Conservation (phyloP, 2,113 vertebrate species). For the Dermatemys mawii region DNA sequence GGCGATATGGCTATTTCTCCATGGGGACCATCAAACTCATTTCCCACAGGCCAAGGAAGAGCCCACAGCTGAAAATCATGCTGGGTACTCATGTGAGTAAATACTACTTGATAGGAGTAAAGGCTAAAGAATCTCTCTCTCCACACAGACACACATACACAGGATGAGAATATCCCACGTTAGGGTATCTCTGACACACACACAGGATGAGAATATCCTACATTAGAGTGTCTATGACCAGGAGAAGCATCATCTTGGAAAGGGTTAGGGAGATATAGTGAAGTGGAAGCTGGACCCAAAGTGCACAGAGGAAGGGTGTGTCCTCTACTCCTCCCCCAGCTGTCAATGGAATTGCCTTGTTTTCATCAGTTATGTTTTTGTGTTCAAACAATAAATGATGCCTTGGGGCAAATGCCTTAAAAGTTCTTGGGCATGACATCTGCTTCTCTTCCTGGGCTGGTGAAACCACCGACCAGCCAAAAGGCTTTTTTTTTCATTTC, state of each 20-base stretch:
- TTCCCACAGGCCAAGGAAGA: neutral
- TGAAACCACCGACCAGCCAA: neutral
- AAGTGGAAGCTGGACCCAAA: neutral
- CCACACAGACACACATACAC: neutral
- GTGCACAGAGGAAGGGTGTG: neutral
- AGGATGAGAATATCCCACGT: too few species aligned
- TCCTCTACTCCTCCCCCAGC: neutral
- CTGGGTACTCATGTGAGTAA: neutral
- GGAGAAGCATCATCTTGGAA: neutral
- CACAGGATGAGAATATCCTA: neutral
- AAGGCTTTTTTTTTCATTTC: neutral
- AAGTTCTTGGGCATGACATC: neutral
- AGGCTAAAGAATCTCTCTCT: neutral
- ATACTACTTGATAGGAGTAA: neutral
- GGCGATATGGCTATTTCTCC: neutral
- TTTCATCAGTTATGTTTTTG: constrained; percentile 7
- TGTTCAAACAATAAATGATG: constrained; percentile 21
- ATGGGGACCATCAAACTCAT: neutral
- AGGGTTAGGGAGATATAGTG: neutral
- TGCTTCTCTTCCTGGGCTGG: neutral
- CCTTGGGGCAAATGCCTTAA: neutral
- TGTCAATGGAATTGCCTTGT: neutral
- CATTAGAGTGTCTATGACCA: neutral
- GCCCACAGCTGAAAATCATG: neutral
- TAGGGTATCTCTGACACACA: too few species aligned